Evolutionary conservation across 2,797 vertebrate genomes (phyloP).

Genomic region (Microcaecilia unicolor): DNA sequence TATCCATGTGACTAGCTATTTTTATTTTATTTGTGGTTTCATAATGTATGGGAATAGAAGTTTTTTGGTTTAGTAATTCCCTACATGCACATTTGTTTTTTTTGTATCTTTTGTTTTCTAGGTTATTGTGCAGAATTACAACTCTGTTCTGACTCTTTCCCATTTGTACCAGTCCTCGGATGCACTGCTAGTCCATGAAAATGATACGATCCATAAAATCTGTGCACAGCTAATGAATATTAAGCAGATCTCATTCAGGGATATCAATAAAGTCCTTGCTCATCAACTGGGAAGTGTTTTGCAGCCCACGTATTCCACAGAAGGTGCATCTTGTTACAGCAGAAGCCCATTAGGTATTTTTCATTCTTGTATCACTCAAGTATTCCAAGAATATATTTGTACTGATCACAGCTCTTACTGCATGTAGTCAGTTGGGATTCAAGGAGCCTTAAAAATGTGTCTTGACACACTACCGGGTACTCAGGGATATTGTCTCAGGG

Average conservation of each 20-base stretch:
- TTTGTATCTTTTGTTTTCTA: slow-evolving; percentile 30
- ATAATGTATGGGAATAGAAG: too few species aligned
- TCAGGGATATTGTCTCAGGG: too few species aligned
- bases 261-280: slow-evolving; percentile 83
- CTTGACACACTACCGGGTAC: too few species aligned
- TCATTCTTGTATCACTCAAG: neutral
- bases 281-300: slow-evolving; percentile 85
- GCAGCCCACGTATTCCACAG: slow-evolving; percentile 66
- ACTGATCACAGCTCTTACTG: too few species aligned
- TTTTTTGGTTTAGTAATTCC: too few species aligned
- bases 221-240: slow-evolving; percentile 82
- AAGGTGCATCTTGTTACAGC: slow-evolving; percentile 53
- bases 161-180: slow-evolving; percentile 85
- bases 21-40: too few species aligned
- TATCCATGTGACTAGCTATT: too few species aligned
- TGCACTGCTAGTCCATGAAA: slow-evolving; percentile 87
- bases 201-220: slow-evolving; percentile 81
- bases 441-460: too few species aligned
- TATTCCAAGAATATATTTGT: too few species aligned
- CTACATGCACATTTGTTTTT: too few species aligned
- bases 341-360: slow-evolving; percentile 75
- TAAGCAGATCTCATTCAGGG: slow-evolving; percentile 80
- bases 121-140: slow-evolving; percentile 98
- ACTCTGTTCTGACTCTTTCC: slow-evolving; percentile 82
- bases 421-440: too few species aligned